Base-by-base conservation (phyloP, 2,888 invertebrate genomes). In the Chaetoderma sp. region DNA sequence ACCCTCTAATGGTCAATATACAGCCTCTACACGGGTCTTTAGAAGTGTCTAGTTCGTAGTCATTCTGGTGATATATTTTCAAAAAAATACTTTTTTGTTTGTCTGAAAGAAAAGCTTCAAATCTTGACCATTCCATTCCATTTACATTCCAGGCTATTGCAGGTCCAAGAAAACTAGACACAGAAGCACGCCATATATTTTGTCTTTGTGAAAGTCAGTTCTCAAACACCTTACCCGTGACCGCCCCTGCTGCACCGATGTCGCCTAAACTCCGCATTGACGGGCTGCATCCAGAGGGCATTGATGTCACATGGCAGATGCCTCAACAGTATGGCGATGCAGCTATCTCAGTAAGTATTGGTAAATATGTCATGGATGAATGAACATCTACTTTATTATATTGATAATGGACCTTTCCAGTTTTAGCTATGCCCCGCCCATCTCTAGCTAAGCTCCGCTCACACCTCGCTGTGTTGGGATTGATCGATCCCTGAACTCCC, bases 301-400 rank as follows among this genome's bases (percentile, higher is more conserved):
- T 86, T 56, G 85, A 86, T 70, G 79, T 86, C 60, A 81, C 82
- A 16, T 87, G 86, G 87, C 78, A 80, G 69, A 77, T 77, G 32
- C 85, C 86, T 1, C 84, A 85, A 60, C 85, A 86, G 68, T 82
- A 76, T 65, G 85, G 84, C 10, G 85, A 85, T 67, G 85, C 83
- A 13, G 72, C 70, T n/a, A 78, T 86, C 23, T 83, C 85, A 16
- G 86, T 86, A 73, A 77, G 83, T 80, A 36, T n/a, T n/a, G n/a
- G n/a, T n/a, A n/a, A n/a, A n/a, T 13, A 18, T 36, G 39, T 36
- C 39, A 13, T 36, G 10, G 39, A 36, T 36, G 27, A 32, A 30
- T n/a, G n/a, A 54, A 21, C 16, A 47, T 8, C 21, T 47, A 18
- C 8, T 47, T 47, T 8, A n/a, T 10, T n/a, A 10, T 21, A n/a